These are phyloP conservation scores for Panagrolaimus sp. DNA, from an alignment of 1,140 invertebrate genomes.

Conservation along the genomic window DNA sequence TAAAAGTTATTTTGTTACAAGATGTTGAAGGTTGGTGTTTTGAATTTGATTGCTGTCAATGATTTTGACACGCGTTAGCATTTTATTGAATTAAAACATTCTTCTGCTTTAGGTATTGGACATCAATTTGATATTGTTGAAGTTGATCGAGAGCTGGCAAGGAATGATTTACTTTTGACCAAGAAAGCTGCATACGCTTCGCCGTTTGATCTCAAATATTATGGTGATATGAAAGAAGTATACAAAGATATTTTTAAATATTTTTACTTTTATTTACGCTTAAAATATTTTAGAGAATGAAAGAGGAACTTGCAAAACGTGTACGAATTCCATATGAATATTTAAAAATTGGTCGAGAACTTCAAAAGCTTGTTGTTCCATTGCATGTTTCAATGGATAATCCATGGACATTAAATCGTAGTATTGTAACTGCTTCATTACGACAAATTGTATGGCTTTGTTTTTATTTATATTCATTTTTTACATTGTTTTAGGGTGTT, in stretches of 20 bases:
- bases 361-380: slow-evolving; percentile 42
- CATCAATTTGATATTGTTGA: slow-evolving; percentile 55
- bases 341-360: slow-evolving; percentile 32
- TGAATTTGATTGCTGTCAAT: background rate
- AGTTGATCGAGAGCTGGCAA: slow-evolving; percentile 34
- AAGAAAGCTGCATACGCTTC: slow-evolving; percentile 54
- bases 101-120: slow-evolving; percentile 38
- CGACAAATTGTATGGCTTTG: slow-evolving; percentile 23
- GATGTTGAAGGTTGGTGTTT: slow-evolving; percentile 54
- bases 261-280: slow-evolving; percentile 19
- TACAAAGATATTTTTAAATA: background rate
- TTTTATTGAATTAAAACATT: slow-evolving; percentile 3
- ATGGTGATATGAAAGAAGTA: slow-evolving; percentile 51
- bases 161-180: slow-evolving; percentile 43
- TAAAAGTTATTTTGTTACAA: slow-evolving; percentile 54
- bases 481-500: slow-evolving; percentile 36
- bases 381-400: slow-evolving; percentile 54
- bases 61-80: too few species aligned
- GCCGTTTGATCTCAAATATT: slow-evolving; percentile 55
- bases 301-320: slow-evolving; percentile 40
- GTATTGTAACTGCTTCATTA: slow-evolving; percentile 41
- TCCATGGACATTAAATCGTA: slow-evolving; percentile 38
- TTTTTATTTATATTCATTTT: slow-evolving; percentile 12
- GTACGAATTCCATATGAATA: slow-evolving; percentile 51
- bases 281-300: slow-evolving; percentile 49